These are phyloP conservation scores for Thereva unica DNA, from an alignment of 2,888 invertebrate species.

Conservation along the genomic window DNA sequence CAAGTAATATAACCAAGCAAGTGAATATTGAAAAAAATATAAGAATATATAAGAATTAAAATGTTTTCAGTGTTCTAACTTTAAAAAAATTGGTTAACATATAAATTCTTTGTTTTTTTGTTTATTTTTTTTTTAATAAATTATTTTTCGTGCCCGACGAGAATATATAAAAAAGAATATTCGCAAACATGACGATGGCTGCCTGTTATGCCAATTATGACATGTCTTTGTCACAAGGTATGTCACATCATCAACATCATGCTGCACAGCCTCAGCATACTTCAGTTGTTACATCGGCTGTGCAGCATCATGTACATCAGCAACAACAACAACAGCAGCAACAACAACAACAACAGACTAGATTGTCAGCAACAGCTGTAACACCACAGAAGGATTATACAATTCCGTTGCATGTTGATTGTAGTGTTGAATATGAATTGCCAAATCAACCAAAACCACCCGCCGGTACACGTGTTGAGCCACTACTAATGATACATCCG, in stretches of 20 bases:
- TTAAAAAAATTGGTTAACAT: too few relatives aligned
- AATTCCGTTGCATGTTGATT: slow-evolving; percentile 86
- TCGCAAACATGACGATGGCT: slow-evolving; percentile 55
- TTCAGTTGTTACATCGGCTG: slow-evolving; percentile 46
- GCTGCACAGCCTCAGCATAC: slow-evolving; percentile 41
- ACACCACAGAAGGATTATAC: slow-evolving; percentile 75
- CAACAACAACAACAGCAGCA: slow-evolving; percentile 43
- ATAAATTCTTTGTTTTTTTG: too few relatives aligned
- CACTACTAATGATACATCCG: slow-evolving; percentile 86
- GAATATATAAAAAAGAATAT: neutral
- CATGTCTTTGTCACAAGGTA: slow-evolving; percentile 54
- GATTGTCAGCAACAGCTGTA: slow-evolving; percentile 52
- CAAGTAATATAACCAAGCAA: slow-evolving; percentile 16
- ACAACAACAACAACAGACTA: slow-evolving; percentile 30
- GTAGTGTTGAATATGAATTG: slow-evolving; percentile 89
- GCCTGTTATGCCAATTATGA: slow-evolving; percentile 58
- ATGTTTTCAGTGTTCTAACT: too few relatives aligned
- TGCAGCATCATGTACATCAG: slow-evolving; percentile 44
- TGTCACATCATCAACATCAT: slow-evolving; percentile 47
- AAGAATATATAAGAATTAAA: too few relatives aligned
- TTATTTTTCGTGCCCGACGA: too few relatives aligned
- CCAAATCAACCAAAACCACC: slow-evolving; percentile 88
- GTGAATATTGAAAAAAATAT: neutral
- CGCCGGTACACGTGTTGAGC: slow-evolving; percentile 79
- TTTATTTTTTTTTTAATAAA: too few relatives aligned